Base-by-base conservation (phyloP, 2,113 vertebrate genomes). In the Entomyzon cyanotis region DNA sequence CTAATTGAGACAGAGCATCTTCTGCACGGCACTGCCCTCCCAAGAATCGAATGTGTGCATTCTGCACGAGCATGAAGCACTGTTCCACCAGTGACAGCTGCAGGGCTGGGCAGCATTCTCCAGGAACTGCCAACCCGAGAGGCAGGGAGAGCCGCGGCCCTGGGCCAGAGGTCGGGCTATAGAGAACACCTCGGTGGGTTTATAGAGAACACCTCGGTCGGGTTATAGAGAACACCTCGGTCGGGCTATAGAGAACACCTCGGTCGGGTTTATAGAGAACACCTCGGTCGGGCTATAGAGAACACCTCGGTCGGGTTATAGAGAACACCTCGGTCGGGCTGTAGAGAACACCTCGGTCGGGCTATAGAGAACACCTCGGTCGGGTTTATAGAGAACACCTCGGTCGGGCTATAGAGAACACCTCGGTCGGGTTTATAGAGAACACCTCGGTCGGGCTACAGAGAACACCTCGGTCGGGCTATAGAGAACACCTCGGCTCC, bases 11-110 rank as follows among this genome's bases (percentile, higher is more conserved):
- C 1, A 14, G 21, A 65, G 11, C 71, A 44, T 14, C 58, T 31
- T 17, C 23, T 18, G 9, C 59, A 31, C 1, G 12, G 70, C 37
- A 16, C 13, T 59, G 55, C 47, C 33, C 7, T 18, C 52, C n/a
- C 28, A 14, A 37, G 46, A 10, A n/a, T 15, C 16, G 4, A 0
- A 30, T 0, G 9, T 6, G 27, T 15, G 21, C 10, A 8, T 31
- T 2, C 1, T 10, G 15, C 5, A 17, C 7, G 1, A 2, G 21
- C 11, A 23, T 0, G 41, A 13, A 23, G 63, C 21, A 33, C 7
- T 1, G 8, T 10, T 10, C 11, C 4, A 3, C 0, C 6, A 7
- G 2, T 11, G 39, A 9, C 33, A 15, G 3, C 62, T 4, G 60
- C 37, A 24, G 53, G 2, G 13, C 47, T 1, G 46, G 50, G 41